Evolutionary conservation across 1,140 invertebrate species (phyloP).

Genomic region (Bombus confusus): DNA sequence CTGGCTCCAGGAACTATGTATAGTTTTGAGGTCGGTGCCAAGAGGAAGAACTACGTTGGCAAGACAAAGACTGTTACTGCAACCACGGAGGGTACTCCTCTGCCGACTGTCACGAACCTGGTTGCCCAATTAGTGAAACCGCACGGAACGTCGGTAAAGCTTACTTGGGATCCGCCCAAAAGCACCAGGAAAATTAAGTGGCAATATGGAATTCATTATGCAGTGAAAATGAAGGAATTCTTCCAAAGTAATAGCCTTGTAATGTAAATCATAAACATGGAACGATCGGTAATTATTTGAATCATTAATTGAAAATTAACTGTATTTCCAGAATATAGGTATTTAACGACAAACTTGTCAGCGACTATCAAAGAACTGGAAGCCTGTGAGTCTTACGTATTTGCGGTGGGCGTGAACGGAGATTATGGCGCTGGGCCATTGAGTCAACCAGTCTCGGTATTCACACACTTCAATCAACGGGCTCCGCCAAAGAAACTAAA

Average conservation of each 20-base stretch:
- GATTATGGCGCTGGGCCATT: conserved; percentile 86
- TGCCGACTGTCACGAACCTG: conserved; percentile 82
- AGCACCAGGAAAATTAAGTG: conserved; percentile 83
- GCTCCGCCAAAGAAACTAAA: conserved; percentile 84
- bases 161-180: conserved; percentile 86
- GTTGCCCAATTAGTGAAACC: conserved; percentile 83
- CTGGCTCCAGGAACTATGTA: conserved; percentile 85
- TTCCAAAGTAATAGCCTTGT: conserved; percentile 78
- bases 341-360: conserved; percentile 84
- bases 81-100: conserved; percentile 82
- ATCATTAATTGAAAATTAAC: neutral
- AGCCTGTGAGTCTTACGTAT: conserved; percentile 88
- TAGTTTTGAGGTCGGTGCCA: conserved; percentile 85
- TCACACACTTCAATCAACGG: conserved; percentile 85
- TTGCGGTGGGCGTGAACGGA: conserved; percentile 86
- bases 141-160: conserved; percentile 85
- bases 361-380: conserved; percentile 85
- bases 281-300: neutral
- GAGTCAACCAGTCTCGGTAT: conserved; percentile 81
- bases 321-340: conserved; percentile 20
- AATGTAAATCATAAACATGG: neutral
- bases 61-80: conserved; percentile 81
- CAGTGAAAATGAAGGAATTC: conserved; percentile 79
- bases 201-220: conserved; percentile 87
- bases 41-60: conserved; percentile 85